Evolutionary conservation across 2,888 invertebrate genomes (phyloP).

Genomic region (Periphyllus acericola): DNA sequence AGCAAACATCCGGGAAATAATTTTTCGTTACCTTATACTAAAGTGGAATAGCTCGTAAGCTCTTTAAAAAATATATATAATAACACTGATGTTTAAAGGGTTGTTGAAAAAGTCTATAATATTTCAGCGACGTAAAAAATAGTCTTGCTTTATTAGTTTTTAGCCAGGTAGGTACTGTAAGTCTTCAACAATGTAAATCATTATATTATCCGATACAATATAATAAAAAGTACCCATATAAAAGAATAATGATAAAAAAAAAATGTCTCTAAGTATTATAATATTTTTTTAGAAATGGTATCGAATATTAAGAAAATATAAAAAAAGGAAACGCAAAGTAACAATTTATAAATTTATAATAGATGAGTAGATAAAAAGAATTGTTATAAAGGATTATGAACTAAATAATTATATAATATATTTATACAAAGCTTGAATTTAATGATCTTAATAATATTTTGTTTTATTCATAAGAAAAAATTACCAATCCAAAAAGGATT

Average conservation of each 20-base stretch:
- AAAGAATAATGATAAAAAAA: too few species aligned
- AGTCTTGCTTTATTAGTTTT: too few species aligned
- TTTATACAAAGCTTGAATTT: background rate
- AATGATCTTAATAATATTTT: background rate
- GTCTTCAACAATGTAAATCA: too few species aligned
- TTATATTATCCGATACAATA: too few species aligned
- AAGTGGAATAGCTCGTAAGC: background rate
- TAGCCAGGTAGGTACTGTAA: too few species aligned
- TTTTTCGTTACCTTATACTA: slow-evolving; percentile 5
- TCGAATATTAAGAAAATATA: too few species aligned
- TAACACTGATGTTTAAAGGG: background rate
- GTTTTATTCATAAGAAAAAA: background rate
- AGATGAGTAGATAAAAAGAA: too few species aligned
- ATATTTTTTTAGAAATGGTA: too few species aligned
- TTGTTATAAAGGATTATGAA: too few species aligned
- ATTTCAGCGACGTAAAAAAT: background rate
- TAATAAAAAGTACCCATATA: too few species aligned
- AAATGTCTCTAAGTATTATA: background rate
- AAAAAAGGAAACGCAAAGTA: too few species aligned
- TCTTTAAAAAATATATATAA: background rate
- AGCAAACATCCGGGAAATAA: slow-evolving; percentile 17
- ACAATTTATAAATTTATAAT: too few species aligned
- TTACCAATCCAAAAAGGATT: background rate
- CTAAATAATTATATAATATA: background rate
- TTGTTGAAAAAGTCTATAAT: background rate